These are phyloP conservation scores for Parotia lawesii DNA, from an alignment of 2,113 vertebrate genomes.

Conservation along the genomic window DNA sequence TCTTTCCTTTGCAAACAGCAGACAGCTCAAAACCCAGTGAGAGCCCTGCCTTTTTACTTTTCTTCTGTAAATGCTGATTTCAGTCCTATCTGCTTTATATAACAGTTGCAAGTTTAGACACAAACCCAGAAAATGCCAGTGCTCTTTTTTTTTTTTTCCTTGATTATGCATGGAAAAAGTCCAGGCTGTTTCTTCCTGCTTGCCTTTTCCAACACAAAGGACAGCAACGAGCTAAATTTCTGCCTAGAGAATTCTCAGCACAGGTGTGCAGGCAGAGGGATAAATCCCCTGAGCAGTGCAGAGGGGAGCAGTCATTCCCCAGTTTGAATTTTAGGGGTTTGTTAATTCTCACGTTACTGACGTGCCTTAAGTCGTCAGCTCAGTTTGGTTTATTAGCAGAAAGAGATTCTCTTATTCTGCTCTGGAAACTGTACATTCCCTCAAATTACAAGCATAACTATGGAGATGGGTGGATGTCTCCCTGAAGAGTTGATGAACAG, in stretches of 20 bases:
- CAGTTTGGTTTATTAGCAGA: neutral
- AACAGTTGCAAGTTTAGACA: neutral
- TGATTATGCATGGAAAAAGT: neutral
- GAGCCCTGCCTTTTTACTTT: neutral
- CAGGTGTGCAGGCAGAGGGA: neutral
- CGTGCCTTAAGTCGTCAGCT: neutral
- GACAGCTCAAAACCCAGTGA: neutral
- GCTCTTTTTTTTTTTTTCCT: neutral
- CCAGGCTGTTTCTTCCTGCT: neutral
- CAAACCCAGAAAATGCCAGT: neutral
- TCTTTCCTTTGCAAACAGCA: neutral
- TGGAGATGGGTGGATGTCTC: neutral
- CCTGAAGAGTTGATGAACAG: neutral
- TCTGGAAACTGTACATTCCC: neutral
- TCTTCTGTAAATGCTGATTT: neutral
- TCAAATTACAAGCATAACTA: neutral
- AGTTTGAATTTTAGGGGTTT: neutral
- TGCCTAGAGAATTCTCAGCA: neutral
- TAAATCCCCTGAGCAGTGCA: neutral
- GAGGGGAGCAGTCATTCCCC: neutral
- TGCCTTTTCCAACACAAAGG: neutral
- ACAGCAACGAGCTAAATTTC: neutral
- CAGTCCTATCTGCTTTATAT: neutral
- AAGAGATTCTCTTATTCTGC: neutral
- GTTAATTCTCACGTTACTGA: neutral